Evolutionary conservation across 2,888 invertebrate genomes (phyloP), one percentile per base, ranked within the genome.

Genomic region (Lydus trimaculatus): DNA sequence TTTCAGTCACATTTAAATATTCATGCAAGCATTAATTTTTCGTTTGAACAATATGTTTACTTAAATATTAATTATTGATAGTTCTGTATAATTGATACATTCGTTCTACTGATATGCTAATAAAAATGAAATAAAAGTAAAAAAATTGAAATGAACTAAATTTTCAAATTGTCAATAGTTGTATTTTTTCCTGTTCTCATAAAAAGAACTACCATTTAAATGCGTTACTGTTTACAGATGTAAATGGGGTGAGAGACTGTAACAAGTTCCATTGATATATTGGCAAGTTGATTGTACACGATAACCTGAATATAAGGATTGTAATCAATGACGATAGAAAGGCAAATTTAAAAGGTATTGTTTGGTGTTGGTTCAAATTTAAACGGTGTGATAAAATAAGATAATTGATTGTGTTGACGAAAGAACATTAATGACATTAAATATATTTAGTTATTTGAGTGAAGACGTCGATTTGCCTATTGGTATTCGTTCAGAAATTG

Each of bases 401-500:
- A 7, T 61, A 33, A 61, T 61, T 61, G 61, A 33, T 33, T 61
- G 61, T 25, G 36, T 31, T 36, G 61, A 61, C 23, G 20, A 61
- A 36, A 23, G 13, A 61, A 36, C 13, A 20, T 43, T 43, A 43
- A 61, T n/a, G 61, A 23, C 20, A 20, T 31, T 61, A 61, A 61
- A 61, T 61, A 17, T 39, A 61, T 61, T 15, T 61, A 61, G 28
- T 36, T 9, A 60, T 60, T 31, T 6, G 20, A 31, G 43, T 31
- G 20, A 28, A 43, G 63, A 58, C 62, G 61, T 61, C 61, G 66
- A 63, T 58, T 69, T 56, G 43, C 31, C 65, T 66, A 66, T 69
- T 58, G 68, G 62, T 68, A n/a, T 62, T 65, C 48, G 63, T 48
- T 68, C 48, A 68, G 61, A 65, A 61, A 43, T 56, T 59, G 52